Evolutionary conservation across 2,888 invertebrate genomes (phyloP).

Genomic region (Andrena marginata): DNA sequence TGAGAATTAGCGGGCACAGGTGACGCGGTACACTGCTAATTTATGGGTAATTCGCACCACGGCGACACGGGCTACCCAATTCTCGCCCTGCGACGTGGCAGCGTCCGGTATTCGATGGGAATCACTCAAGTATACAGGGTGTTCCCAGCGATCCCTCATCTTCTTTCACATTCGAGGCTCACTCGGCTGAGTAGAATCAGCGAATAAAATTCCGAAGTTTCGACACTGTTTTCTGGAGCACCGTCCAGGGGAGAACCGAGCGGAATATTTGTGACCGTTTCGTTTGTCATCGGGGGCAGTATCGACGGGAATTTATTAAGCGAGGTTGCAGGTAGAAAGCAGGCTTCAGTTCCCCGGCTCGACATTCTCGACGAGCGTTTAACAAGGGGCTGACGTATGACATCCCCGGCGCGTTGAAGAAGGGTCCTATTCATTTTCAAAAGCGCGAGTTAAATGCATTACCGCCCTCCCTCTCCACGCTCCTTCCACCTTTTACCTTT

Average conservation of each 20-base stretch:
- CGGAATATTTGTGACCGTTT: neutral
- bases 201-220: too few species aligned
- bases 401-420: neutral
- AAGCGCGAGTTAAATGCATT: conserved; percentile 14
- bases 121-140: neutral
- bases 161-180: too few species aligned
- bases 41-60: conserved; percentile 56
- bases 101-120: neutral
- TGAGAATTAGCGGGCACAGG: conserved; percentile 59
- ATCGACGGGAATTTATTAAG: conserved; percentile 9
- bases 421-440: conserved; percentile 34
- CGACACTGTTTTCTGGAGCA: neutral
- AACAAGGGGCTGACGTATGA: conserved; percentile 10
- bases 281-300: neutral
- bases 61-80: too few species aligned
- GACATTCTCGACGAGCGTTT: conserved; percentile 11
- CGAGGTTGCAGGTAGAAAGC: neutral
- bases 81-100: neutral
- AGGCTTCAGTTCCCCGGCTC: neutral
- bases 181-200: too few species aligned
- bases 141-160: too few species aligned
- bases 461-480: neutral
- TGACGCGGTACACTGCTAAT: conserved; percentile 37
- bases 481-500: conserved; percentile 31
- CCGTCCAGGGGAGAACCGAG: neutral